These are phyloP conservation scores for Promerops cafer DNA, from an alignment of 2,113 vertebrate species.

Conservation along the genomic window DNA sequence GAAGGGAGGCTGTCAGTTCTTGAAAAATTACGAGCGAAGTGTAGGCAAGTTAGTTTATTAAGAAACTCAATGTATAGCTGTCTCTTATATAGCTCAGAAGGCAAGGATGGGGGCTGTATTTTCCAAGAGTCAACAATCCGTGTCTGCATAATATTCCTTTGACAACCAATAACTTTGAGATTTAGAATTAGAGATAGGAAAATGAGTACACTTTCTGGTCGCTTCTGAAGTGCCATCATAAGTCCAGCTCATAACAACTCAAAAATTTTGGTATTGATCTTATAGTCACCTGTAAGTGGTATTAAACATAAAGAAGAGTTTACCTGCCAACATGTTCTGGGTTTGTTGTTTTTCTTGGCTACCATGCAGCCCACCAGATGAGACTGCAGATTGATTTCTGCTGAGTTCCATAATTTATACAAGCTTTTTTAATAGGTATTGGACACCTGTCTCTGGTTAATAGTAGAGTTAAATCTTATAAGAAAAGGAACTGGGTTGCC, in stretches of 20 bases:
- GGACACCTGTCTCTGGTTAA: conserved; percentile 7
- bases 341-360: not conserved
- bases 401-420: conserved; percentile 3
- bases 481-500: not conserved
- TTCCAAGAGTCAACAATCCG: not conserved
- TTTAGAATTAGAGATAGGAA: not conserved
- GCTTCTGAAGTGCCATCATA: not conserved
- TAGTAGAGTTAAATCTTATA: conserved; percentile 6
- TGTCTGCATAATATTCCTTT: not conserved
- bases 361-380: not conserved
- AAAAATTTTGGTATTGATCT: not conserved
- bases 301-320: not conserved
- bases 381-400: not conserved
- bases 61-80: not conserved
- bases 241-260: not conserved
- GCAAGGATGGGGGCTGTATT: not conserved
- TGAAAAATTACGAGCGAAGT: not conserved
- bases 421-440: not conserved
- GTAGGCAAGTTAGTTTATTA: not conserved
- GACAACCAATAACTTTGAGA: not conserved
- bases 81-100: not conserved
- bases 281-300: not conserved
- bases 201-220: not conserved
- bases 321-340: not conserved
- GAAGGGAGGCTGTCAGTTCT: not conserved